A percentile compares a stretch with the other conserved stretches of the same genome.
Evolutionary conservation across 2,888 invertebrate genomes (phyloP).

Genomic region (Lymantria dispar): DNA sequence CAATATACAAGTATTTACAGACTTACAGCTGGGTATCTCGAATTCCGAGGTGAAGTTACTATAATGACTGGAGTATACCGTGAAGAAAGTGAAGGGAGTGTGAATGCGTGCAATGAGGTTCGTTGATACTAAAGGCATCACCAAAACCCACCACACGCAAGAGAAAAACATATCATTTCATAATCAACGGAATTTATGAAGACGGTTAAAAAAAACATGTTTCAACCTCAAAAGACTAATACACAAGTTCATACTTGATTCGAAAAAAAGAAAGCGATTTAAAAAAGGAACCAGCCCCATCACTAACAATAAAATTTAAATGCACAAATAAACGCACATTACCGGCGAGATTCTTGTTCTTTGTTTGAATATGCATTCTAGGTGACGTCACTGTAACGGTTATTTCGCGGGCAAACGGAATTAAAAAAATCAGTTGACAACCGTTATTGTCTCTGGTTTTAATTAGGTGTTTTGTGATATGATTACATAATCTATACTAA

Average conservation of each 20-base stretch:
- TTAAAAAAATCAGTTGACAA: slow-evolving; percentile 13
- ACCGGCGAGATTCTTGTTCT: slow-evolving; percentile 7
- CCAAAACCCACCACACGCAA: too few relatives aligned
- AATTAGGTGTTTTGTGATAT: slow-evolving; percentile 1
- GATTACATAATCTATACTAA: too few relatives aligned
- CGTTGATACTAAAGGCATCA: too few relatives aligned
- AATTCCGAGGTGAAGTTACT: too few relatives aligned
- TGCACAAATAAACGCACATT: slow-evolving; percentile 12
- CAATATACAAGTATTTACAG: too few relatives aligned
- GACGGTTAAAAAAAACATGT: slow-evolving; percentile 3
- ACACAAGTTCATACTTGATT: slow-evolving; percentile 11
- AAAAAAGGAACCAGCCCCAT: slow-evolving; percentile 22
- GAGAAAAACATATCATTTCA: not conserved
- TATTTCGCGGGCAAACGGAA: slow-evolving; percentile 6
- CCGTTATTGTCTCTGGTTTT: slow-evolving; percentile 20
- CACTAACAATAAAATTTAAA: slow-evolving; percentile 12
- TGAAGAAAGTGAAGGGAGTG: too few relatives aligned
- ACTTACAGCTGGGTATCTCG: too few relatives aligned
- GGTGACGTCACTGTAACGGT: slow-evolving; percentile 7
- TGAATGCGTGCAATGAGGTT: too few relatives aligned
- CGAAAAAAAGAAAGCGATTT: slow-evolving; percentile 21
- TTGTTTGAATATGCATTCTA: slow-evolving; percentile 10
- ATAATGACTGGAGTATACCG: too few relatives aligned
- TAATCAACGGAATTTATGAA: too few relatives aligned
- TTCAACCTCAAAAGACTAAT: slow-evolving; percentile 1